phyloP scores from a whole-genome alignment of 2,888 invertebrate genomes.

The Anoplius nigerrimus region DNA sequence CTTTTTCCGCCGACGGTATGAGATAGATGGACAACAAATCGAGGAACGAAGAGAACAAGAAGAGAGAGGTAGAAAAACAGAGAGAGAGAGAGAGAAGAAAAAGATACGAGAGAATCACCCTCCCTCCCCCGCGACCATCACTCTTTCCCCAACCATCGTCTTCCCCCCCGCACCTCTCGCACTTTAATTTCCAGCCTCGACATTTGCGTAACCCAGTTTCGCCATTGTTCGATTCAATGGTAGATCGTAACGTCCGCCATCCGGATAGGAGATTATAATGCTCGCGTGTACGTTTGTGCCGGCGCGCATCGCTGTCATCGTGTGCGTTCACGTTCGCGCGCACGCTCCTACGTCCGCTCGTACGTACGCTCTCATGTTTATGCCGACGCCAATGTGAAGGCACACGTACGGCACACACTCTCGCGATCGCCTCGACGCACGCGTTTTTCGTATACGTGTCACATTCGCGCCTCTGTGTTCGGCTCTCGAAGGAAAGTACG shows the following conservation, averaged over 20 bases:
- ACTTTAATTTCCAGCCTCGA: constrained; percentile 73
- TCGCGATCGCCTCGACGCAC: no score
- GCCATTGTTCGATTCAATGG: constrained; percentile 72
- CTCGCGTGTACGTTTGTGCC: constrained; percentile 38
- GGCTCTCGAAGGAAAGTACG: constrained; percentile 1
- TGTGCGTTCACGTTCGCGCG: no score
- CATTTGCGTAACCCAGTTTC: constrained; percentile 74
- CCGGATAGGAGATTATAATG: constrained; percentile 63
- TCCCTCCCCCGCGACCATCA: background rate
- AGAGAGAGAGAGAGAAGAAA: background rate
- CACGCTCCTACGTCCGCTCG: no score
- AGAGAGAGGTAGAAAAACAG: background rate
- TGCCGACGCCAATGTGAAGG: no score
- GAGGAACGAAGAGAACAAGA: background rate
- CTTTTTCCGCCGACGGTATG: constrained; percentile 40
- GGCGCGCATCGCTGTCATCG: constrained; percentile 48
- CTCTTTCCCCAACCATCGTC: constrained; percentile 20
- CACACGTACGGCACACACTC: no score
- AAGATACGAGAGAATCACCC: background rate
- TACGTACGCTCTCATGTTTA: no score
- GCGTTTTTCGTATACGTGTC: no score
- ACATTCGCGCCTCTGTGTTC: no score
- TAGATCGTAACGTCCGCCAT: constrained; percentile 70
- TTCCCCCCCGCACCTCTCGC: constrained; percentile 50
- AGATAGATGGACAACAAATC: background rate